These are phyloP conservation scores for Passer domesticus DNA, from an alignment of 2,113 vertebrate species.

Conservation along the genomic window DNA sequence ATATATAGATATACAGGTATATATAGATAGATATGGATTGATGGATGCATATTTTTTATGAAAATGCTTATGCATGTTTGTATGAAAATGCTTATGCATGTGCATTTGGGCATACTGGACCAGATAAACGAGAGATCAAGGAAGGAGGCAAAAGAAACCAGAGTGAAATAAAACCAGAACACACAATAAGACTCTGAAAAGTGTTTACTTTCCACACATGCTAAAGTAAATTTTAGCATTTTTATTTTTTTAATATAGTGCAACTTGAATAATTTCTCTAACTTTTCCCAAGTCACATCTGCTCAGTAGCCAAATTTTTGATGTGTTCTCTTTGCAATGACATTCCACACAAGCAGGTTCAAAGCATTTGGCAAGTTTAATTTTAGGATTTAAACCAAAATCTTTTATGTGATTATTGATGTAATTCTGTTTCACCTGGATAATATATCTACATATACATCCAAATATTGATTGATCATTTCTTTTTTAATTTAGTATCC, in stretches of 20 bases:
- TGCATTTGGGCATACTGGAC: neutral
- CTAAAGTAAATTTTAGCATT: neutral
- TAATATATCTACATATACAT: neutral
- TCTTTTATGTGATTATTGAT: neutral
- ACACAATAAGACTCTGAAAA: neutral
- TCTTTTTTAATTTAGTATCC: neutral
- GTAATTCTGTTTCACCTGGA: neutral
- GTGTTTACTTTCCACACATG: neutral
- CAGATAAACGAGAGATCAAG: neutral
- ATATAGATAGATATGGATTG: too few relatives aligned
- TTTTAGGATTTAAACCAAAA: neutral
- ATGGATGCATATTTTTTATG: neutral
- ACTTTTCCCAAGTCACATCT: neutral
- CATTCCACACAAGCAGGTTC: neutral
- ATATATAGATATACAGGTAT: accelerated
- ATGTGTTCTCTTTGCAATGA: neutral
- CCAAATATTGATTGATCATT: neutral
- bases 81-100: accelerated
- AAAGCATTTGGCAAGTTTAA: neutral
- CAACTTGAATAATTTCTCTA: neutral
- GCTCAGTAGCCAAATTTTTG: neutral
- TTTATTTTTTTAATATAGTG: neutral
- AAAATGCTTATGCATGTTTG: accelerated
- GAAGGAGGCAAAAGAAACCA: neutral
- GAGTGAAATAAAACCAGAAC: neutral